phyloP scores from a whole-genome alignment of 2,888 invertebrate species.

The Junonia oenone region DNA sequence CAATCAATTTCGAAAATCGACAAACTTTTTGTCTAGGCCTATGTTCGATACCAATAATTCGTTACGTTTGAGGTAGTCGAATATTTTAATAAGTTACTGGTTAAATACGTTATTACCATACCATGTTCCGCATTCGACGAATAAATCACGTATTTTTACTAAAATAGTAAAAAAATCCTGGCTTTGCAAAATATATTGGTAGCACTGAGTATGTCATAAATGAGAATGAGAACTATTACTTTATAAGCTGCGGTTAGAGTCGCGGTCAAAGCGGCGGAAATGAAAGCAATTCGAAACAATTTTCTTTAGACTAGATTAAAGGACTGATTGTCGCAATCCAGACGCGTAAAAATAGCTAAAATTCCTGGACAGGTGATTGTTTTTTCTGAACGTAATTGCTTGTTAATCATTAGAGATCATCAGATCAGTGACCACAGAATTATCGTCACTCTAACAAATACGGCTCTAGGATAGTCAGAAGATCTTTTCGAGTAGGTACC shows the following conservation, averaged over 20 bases:
- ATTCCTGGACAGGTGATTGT: conserved; percentile 6
- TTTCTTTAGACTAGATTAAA: conserved; percentile 24
- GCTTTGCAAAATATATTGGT: too few species aligned
- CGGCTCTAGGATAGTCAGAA: not conserved
- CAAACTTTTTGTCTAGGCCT: too few species aligned
- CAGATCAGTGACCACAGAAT: not conserved
- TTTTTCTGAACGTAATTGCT: not conserved
- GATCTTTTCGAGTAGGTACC: too few species aligned
- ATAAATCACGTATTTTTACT: too few species aligned
- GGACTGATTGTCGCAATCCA: conserved; percentile 16
- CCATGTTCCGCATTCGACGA: too few species aligned
- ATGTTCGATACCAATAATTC: too few species aligned
- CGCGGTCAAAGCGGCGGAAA: conserved; percentile 46
- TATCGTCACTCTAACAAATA: not conserved
- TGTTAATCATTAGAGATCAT: not conserved
- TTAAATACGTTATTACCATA: too few species aligned
- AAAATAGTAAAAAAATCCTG: too few species aligned
- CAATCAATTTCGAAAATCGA: too few species aligned
- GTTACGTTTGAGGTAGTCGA: too few species aligned
- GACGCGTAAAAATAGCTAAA: not conserved
- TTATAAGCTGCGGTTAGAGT: conserved; percentile 41
- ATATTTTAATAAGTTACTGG: too few species aligned
- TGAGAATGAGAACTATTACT: not conserved
- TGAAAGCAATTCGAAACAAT: conserved; percentile 47
- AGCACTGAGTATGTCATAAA: not conserved